phyloP scores from a whole-genome alignment of 2,113 vertebrate species.

The Lophura nycthemera region DNA sequence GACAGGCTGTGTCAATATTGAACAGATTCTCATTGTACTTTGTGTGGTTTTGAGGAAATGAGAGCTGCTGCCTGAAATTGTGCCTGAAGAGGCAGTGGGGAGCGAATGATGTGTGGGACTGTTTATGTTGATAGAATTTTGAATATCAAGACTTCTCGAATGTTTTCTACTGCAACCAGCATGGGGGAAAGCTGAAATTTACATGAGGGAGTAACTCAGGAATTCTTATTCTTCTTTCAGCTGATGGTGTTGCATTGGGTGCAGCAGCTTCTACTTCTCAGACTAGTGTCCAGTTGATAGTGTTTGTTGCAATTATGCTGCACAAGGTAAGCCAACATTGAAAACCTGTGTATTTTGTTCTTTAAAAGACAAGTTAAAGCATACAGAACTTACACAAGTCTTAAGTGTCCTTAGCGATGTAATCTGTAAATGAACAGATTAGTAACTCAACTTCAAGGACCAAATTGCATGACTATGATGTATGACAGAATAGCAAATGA shows the following conservation, averaged over 20 bases:
- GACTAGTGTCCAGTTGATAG: slow-evolving; percentile 97
- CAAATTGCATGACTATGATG: not conserved
- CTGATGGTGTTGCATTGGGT: slow-evolving; percentile 95
- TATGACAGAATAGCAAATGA: not conserved
- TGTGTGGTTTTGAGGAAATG: not conserved
- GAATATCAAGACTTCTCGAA: not conserved
- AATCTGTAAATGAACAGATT: not conserved
- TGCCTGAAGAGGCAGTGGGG: not conserved
- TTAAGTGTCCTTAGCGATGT: not conserved
- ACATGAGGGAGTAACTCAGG: not conserved
- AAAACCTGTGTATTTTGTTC: not conserved
- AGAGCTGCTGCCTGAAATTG: not conserved
- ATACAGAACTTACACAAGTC: not conserved
- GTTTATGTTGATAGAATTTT: not conserved
- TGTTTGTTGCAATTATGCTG: slow-evolving; percentile 98
- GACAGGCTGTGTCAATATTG: not conserved
- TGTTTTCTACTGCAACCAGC: not conserved
- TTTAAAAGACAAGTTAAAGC: not conserved
- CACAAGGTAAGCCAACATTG: slow-evolving; percentile 88
- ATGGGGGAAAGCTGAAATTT: not conserved
- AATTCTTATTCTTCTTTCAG: slow-evolving; percentile 72
- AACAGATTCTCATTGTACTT: not conserved
- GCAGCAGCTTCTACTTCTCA: slow-evolving; percentile 99
- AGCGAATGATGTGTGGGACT: not conserved
- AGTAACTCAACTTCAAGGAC: not conserved